Evolutionary conservation across 2,888 invertebrate species (phyloP).

Genomic region (Parnassius orleans): DNA sequence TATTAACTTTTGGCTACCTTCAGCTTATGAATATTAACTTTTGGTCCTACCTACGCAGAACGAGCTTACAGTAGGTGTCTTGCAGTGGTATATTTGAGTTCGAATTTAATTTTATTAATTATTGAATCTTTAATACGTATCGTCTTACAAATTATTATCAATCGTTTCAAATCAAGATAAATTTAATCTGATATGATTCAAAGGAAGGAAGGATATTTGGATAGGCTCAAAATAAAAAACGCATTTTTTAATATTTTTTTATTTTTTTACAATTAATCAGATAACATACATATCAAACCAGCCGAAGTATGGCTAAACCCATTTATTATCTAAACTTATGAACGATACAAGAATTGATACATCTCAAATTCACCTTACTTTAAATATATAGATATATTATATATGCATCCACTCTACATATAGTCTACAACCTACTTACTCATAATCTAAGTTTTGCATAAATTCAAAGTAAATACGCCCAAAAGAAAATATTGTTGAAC

Average conservation of each 20-base stretch:
- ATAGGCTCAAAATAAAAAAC: constrained; percentile 57
- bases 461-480: constrained; percentile 81
- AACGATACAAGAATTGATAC: constrained; percentile 81
- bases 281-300: constrained; percentile 82
- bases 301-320: constrained; percentile 81
- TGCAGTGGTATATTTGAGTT: no score
- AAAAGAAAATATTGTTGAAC: constrained; percentile 80
- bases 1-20: no score
- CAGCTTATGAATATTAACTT: no score
- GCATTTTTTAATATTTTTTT: constrained; percentile 62
- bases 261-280: constrained; percentile 80
- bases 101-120: no score
- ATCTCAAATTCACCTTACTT: constrained; percentile 79
- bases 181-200: no score
- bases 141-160: no score
- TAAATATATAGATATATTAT: constrained; percentile 78
- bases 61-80: no score
- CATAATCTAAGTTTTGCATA: constrained; percentile 80
- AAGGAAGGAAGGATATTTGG: constrained; percentile 4
- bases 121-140: no score
- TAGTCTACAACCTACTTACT: constrained; percentile 79
- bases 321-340: constrained; percentile 81
- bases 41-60: no score
- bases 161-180: no score
- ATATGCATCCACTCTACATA: constrained; percentile 81